These are phyloP conservation scores for Leptatherina wallacei DNA, from an alignment of 2,797 vertebrate species.

Conservation along the genomic window DNA sequence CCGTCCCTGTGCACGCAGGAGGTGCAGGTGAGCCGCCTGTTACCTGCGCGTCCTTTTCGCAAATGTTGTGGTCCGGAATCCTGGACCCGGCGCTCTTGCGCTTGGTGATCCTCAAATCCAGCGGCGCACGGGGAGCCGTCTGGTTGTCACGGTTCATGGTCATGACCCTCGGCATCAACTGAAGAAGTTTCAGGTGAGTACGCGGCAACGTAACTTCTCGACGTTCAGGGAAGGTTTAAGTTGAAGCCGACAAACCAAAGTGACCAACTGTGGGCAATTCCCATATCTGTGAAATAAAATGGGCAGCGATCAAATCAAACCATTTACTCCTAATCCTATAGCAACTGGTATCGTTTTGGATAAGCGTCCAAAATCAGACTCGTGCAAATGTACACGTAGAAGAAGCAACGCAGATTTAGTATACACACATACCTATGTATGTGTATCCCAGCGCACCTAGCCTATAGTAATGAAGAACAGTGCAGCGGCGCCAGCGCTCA, in stretches of 20 bases:
- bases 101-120: conserved; percentile 80
- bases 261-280: conserved; percentile 33
- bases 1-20: conserved; percentile 38
- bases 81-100: conserved; percentile 51
- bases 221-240: conserved; percentile 14
- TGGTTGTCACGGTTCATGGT: conserved; percentile 79
- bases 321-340: conserved; percentile 27
- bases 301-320: conserved; percentile 43
- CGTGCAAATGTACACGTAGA: conserved; percentile 10
- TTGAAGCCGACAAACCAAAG: conserved; percentile 34
- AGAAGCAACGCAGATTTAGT: conserved; percentile 7
- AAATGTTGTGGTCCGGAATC: conserved; percentile 36
- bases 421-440: not conserved
- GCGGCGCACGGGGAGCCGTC: conserved; percentile 71
- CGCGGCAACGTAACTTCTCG: conserved; percentile 20
- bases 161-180: conserved; percentile 76
- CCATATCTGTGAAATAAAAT: conserved; percentile 41
- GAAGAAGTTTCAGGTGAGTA: conserved; percentile 43
- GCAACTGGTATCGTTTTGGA: conserved; percentile 13
- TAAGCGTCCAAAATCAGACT: conserved; percentile 11
- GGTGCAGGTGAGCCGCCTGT: conserved; percentile 45
- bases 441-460: conserved; percentile 48
- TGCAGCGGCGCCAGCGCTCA: conserved; percentile 47
- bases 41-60: conserved; percentile 29
- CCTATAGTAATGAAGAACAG: conserved; percentile 40